Conservation (phyloP, 2,797 vertebrate species). For the Chaunax sp. region DNA sequence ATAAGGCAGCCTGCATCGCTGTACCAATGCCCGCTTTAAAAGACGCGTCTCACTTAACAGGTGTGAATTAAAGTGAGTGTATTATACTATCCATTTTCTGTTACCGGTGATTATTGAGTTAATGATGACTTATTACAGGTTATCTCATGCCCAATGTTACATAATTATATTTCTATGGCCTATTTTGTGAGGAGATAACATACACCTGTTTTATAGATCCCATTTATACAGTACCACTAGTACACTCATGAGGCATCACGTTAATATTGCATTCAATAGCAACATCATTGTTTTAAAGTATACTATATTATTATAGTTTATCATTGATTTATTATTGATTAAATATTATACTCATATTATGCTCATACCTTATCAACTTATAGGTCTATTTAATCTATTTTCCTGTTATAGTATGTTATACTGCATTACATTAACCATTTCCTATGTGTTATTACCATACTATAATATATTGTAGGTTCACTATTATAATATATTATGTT, state of each 20-base stretch:
- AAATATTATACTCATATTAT: background rate
- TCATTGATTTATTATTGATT: background rate
- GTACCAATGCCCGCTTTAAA: too few relatives aligned
- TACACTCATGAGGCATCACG: too few relatives aligned
- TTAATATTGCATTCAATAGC: background rate
- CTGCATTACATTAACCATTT: too few relatives aligned
- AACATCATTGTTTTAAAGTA: background rate
- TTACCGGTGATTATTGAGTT: background rate
- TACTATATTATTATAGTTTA: background rate
- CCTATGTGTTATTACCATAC: too few relatives aligned
- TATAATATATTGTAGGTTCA: background rate
- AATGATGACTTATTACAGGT: background rate
- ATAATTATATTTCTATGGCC: constrained; percentile 7
- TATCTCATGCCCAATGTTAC: background rate
- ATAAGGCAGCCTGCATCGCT: background rate
- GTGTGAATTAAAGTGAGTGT: background rate
- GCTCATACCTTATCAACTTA: background rate
- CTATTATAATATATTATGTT: background rate
- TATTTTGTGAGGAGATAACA: constrained; percentile 1
- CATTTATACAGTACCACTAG: background rate
- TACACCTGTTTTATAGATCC: background rate
- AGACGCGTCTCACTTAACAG: background rate
- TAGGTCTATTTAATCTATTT: background rate
- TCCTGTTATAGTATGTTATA: background rate
- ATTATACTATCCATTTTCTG: background rate